phyloP scores from a whole-genome alignment of 2,888 invertebrate species.

The Calameuta pallipes region DNA sequence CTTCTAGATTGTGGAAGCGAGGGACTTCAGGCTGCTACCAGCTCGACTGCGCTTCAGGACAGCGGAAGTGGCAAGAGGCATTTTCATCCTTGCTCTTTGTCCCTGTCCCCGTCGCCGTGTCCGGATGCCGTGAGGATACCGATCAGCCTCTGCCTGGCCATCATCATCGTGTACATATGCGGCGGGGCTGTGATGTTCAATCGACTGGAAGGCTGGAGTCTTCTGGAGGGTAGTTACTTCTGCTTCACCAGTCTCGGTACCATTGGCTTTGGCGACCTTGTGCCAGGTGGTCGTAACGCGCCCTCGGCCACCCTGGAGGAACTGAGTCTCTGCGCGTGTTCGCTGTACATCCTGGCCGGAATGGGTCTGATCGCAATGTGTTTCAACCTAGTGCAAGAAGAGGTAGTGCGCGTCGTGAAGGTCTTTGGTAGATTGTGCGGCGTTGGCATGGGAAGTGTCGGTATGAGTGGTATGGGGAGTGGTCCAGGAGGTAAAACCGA shows the following conservation, averaged over 20 bases:
- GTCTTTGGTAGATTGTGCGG: constrained; percentile 67
- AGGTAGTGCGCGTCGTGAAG: constrained; percentile 72
- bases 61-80: constrained; percentile 50
- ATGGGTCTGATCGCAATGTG: constrained; percentile 90
- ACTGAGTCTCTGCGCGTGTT: constrained; percentile 81
- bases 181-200: constrained; percentile 92
- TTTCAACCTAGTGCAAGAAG: constrained; percentile 86
- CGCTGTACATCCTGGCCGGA: constrained; percentile 84
- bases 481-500: constrained; percentile 49
- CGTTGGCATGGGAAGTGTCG: constrained; percentile 37
- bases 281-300: constrained; percentile 71
- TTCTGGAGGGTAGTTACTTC: constrained; percentile 87
- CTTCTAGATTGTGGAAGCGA: constrained; percentile 62
- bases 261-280: constrained; percentile 85
- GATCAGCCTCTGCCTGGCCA: constrained; percentile 84
- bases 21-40: constrained; percentile 53
- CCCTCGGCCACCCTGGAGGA: constrained; percentile 70
- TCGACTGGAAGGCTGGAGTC: constrained; percentile 90
- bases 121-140: constrained; percentile 82
- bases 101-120: constrained; percentile 50
- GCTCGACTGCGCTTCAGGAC: constrained; percentile 53
- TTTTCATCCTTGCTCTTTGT: constrained; percentile 55
- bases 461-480: constrained; percentile 47
- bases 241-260: constrained; percentile 84
- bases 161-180: constrained; percentile 88